Evolutionary conservation across 2,113 vertebrate genomes (phyloP).

Genomic region (Silurus asotus): DNA sequence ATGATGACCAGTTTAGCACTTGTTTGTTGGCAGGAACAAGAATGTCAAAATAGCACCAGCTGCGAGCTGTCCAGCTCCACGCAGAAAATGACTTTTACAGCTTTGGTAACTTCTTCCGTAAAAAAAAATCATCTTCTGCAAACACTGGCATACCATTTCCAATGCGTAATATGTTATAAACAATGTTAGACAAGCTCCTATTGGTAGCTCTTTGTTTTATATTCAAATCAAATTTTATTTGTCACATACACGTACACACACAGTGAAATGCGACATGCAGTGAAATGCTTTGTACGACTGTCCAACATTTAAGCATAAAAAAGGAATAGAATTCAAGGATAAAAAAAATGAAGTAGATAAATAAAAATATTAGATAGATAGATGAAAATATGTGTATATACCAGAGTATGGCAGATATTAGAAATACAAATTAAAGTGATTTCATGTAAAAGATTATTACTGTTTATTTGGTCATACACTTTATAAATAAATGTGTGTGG

Average conservation of each 20-base stretch:
- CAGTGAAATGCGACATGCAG: too few relatives aligned
- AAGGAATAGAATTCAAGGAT: too few relatives aligned
- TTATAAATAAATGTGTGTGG: too few relatives aligned
- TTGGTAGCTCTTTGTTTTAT: not conserved
- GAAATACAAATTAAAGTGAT: too few relatives aligned
- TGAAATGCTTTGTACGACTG: too few relatives aligned
- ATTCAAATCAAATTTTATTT: too few relatives aligned
- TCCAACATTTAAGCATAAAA: too few relatives aligned
- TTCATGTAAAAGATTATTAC: not conserved
- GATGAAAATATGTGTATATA: too few relatives aligned
- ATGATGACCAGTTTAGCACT: slow-evolving; percentile 41
- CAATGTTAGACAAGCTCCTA: not conserved
- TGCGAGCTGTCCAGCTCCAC: slow-evolving; percentile 4
- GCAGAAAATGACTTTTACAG: slow-evolving; percentile 8
- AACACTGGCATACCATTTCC: not conserved
- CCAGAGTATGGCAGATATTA: too few relatives aligned
- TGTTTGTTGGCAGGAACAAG: slow-evolving; percentile 32
- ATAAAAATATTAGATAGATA: too few relatives aligned
- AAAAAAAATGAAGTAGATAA: too few relatives aligned
- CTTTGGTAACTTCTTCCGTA: not conserved
- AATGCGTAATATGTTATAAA: not conserved
- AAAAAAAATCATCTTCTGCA: not conserved
- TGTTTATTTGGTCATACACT: not conserved
- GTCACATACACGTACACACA: too few relatives aligned
- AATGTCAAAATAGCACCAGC: slow-evolving; percentile 32